Evolutionary conservation across 2,888 invertebrate species (phyloP), one percentile per base, ranked within the genome.

Genomic region (Mycogona germanica): DNA sequence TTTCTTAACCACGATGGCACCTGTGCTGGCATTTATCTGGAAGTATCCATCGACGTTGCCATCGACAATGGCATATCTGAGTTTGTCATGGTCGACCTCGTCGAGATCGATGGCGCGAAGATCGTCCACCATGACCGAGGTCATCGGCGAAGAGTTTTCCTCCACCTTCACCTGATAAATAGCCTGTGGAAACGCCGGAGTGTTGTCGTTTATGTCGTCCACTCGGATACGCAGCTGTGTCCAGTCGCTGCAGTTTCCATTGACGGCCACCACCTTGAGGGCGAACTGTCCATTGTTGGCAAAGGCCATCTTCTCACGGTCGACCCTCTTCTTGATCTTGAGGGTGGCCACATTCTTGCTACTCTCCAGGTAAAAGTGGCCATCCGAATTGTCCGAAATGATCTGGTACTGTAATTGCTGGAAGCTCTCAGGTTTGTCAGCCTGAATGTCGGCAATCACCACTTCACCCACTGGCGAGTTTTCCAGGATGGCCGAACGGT

Each of bases 1-100:
- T 57, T 78, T 72, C 2, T 82, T 78, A 67, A 86, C 84, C 37
- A 69, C 66, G 0, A 78, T 84, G 25, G 75, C 68, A 67, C 88
- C 88, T 3, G 78, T 23, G 12, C 4, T 6, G 23, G 21, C n/a
- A 17, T 51, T 29, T 14, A 51, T 51, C 1, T 51, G 25, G 41
- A 51, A 51, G 17, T 41, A 51, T 6, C 51, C 51, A 17, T 21
- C 51, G 17, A 42, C 37, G 55, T 50, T 55, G 55, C 60, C 61
- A 23, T 62, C 61, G 29, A 61, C 55, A 35, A 64, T 63, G 26
- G 58, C 59, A 46, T 64, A 64, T 23, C 57, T 23, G 19, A 64
- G 51, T 41, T 60, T 59, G 17, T 60, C 58, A 9, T 42, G 42
- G 50, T 64, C 64, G 6, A 63, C 47, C 44, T 61, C 61, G 53